Conservation (phyloP, 2,113 vertebrate genomes). For the Podarcis muralis region DNA sequence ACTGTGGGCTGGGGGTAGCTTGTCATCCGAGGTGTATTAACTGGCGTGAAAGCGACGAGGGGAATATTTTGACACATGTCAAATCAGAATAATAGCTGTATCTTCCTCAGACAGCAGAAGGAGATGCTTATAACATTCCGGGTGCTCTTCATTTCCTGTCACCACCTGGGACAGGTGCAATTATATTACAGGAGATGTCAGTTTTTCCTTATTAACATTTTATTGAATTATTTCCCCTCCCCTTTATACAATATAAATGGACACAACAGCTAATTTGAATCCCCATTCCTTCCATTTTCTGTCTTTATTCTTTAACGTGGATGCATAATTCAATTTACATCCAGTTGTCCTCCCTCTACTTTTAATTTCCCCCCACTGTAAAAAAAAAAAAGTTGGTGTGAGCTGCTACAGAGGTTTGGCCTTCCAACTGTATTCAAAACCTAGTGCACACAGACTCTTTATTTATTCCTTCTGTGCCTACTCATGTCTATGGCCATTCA, state of each 20-base stretch:
- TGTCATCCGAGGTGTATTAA: slow-evolving; percentile 46
- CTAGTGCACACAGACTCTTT: neutral
- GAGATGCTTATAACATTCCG: slow-evolving; percentile 46
- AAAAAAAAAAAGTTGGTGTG: neutral
- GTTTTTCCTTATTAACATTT: slow-evolving; percentile 14
- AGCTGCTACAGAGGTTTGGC: neutral
- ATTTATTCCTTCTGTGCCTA: neutral
- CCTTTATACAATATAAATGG: neutral
- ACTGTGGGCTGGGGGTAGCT: slow-evolving; percentile 39
- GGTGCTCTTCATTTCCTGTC: slow-evolving; percentile 16
- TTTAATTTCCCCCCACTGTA: neutral
- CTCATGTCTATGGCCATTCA: neutral
- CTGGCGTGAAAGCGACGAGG: slow-evolving; percentile 51
- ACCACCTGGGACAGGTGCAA: slow-evolving; percentile 29
- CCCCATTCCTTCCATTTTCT: neutral
- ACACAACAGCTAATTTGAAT: neutral
- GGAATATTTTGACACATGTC: slow-evolving; percentile 65
- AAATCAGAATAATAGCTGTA: slow-evolving; percentile 54
- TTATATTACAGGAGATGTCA: slow-evolving; percentile 30
- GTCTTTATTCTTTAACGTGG: neutral
- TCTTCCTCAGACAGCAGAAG: slow-evolving; percentile 49
- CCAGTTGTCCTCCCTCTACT: neutral
- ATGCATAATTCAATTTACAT: neutral
- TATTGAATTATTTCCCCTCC: neutral
- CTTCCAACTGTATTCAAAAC: no score